A percentile compares a stretch with the other conserved stretches of the same genome.
These are phyloP conservation scores for Ctenopoma multispine DNA, from an alignment of 2,797 vertebrate genomes.

Conservation along the genomic window DNA sequence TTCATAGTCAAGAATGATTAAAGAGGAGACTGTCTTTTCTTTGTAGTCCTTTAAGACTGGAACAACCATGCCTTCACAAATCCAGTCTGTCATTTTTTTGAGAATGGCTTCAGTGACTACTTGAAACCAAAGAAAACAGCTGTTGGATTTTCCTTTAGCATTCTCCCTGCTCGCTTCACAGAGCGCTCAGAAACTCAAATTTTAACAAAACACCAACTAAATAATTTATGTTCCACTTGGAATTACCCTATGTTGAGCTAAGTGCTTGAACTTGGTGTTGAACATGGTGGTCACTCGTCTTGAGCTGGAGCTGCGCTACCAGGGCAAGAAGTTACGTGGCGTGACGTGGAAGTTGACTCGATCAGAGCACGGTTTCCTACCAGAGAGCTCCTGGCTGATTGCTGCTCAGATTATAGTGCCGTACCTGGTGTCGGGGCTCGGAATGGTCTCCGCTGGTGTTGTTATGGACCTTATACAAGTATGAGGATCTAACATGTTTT, in stretches of 20 bases:
- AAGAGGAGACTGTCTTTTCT: background rate
- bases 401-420: constrained; percentile 88
- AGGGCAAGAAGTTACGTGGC: constrained; percentile 89
- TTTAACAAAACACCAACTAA: background rate
- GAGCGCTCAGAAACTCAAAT: background rate
- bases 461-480: constrained; percentile 93
- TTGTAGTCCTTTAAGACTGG: background rate
- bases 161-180: background rate
- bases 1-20: background rate
- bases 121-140: constrained; percentile 29
- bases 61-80: constrained; percentile 14
- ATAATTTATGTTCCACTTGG: constrained; percentile 15
- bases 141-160: constrained; percentile 7
- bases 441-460: constrained; percentile 91
- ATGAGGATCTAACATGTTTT: constrained; percentile 61
- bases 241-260: constrained; percentile 23
- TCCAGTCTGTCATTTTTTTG: constrained; percentile 10
- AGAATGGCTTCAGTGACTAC: background rate
- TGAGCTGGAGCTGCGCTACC: constrained; percentile 90
- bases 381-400: constrained; percentile 88
- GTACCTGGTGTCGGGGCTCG: constrained; percentile 89
- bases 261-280: constrained; percentile 2
- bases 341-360: constrained; percentile 91
- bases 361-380: constrained; percentile 87
- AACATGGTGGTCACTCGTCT: constrained; percentile 93